A percentile compares a stretch with the other conserved stretches of the same genome.
Evolutionary conservation across 1,140 invertebrate species (phyloP).

Genomic region (Wasmannia auropunctata): DNA sequence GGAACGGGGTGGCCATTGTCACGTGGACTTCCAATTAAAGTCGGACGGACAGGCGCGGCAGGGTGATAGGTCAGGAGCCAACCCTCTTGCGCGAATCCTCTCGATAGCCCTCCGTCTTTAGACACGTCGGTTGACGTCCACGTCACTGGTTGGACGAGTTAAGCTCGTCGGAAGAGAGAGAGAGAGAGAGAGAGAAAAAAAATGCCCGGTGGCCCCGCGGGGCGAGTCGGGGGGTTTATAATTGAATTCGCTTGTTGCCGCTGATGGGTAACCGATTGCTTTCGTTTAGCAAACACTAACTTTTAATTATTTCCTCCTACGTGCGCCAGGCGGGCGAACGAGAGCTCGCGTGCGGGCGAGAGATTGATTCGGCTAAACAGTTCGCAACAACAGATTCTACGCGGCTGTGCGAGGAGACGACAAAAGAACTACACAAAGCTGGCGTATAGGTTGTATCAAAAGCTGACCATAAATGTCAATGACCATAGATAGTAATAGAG

Average conservation of each 20-base stretch:
- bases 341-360: slow-evolving; percentile 50
- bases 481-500: neutral
- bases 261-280: slow-evolving; percentile 77
- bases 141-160: slow-evolving; percentile 23
- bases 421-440: slow-evolving; percentile 29
- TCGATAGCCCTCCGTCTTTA: slow-evolving; percentile 11
- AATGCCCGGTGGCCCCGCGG: neutral
- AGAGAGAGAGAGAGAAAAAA: neutral
- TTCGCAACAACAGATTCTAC: slow-evolving; percentile 74
- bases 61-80: slow-evolving; percentile 54
- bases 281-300: slow-evolving; percentile 80
- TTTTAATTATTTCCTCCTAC: slow-evolving; percentile 77
- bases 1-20: slow-evolving; percentile 69
- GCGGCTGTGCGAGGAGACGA: slow-evolving; percentile 17
- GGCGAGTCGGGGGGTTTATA: slow-evolving; percentile 75
- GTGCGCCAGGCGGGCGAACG: slow-evolving; percentile 1
- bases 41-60: neutral
- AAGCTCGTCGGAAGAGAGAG: neutral
- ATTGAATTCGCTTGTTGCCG: slow-evolving; percentile 78
- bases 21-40: slow-evolving; percentile 76
- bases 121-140: slow-evolving; percentile 21
- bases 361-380: slow-evolving; percentile 77
- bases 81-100: slow-evolving; percentile 16
- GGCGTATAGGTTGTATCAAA: slow-evolving; percentile 2
- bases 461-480: neutral